Conservation (phyloP, 2,797 vertebrate species). For the Thripadectes ignobilis region DNA sequence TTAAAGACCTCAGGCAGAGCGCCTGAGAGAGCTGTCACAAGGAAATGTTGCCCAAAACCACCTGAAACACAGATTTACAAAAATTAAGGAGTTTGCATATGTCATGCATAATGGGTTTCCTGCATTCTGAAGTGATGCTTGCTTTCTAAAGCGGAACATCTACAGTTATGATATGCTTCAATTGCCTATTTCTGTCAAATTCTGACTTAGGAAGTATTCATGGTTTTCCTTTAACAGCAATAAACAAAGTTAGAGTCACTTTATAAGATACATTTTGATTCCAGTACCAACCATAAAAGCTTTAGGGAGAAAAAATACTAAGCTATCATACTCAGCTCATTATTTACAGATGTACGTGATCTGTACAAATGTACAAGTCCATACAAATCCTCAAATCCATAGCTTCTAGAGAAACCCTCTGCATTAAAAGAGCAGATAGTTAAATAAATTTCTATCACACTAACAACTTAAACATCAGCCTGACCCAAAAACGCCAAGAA, state of each 20-base stretch:
- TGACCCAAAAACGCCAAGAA: constrained; percentile 53
- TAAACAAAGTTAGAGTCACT: not conserved
- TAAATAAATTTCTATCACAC: not conserved
- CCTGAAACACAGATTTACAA: not conserved
- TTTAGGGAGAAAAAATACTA: not conserved
- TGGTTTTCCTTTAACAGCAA: not conserved
- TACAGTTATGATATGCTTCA: fast-evolving
- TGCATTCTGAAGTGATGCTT: not conserved
- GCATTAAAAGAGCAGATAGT: not conserved
- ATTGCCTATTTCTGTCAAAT: not conserved
- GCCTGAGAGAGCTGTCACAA: not conserved
- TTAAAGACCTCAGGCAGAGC: not conserved
- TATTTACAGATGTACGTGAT: not conserved
- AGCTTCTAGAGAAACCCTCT: not conserved
- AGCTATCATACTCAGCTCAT: not conserved
- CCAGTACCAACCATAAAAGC: not conserved
- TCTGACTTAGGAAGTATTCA: not conserved
- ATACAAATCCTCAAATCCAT: not conserved
- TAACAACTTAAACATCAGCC: not conserved
- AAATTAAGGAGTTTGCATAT: not conserved
- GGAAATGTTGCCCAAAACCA: not conserved
- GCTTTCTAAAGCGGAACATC: not conserved
- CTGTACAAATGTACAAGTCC: not conserved
- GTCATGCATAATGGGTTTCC: not conserved
- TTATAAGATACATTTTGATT: not conserved